Evolutionary conservation across 2,888 invertebrate genomes (phyloP), one percentile per base, ranked within the genome.

Genomic region (Stenurella melanura): DNA sequence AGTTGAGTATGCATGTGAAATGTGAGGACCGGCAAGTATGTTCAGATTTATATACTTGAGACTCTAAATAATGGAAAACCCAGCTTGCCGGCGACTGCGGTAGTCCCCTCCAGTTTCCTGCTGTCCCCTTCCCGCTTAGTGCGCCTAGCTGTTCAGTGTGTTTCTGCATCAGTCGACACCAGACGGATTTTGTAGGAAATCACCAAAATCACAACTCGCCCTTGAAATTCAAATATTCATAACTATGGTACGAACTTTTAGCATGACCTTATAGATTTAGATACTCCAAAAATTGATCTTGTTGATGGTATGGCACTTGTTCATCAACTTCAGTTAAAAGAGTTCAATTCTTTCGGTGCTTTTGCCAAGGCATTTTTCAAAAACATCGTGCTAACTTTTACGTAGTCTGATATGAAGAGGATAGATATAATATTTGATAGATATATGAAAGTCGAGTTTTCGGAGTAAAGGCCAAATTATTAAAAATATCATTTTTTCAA

Each of bases 221-320:
- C 56, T 56, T 56, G 56, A 56, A 56, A 56, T 18, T 56, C 56
- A 56, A 17, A 56, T 2, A 56, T n/a, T n/a, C 56, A 56, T 56
- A 56, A 17, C n/a, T 56, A 9, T 18, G 56, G 56, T 17, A 56
- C 6, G 7, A 56, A 18, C n/a, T 56, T 17, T 56, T 9, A n/a
- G 18, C 17, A 5, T 11, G 56, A 56, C 56, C 2, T 50, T 50
- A 56, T 18, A 56, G 4, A 18, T 18, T 56, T 2, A 17, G n/a
- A n/a, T 56, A 56, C n/a, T 56, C 56, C 18, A 56, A 56, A 56
- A 56, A 18, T 56, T 56, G 6, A 56, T 18, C 1, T 56, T 56
- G 12, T n/a, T 17, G 17, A 56, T 56, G 56, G 17, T 56, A 56
- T 56, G 56, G 7, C 18, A 56, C 56, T 56, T 18, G 56, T 56